Base-by-base conservation (phyloP, 2,797 vertebrate genomes). In the Gouania willdenowi region DNA sequence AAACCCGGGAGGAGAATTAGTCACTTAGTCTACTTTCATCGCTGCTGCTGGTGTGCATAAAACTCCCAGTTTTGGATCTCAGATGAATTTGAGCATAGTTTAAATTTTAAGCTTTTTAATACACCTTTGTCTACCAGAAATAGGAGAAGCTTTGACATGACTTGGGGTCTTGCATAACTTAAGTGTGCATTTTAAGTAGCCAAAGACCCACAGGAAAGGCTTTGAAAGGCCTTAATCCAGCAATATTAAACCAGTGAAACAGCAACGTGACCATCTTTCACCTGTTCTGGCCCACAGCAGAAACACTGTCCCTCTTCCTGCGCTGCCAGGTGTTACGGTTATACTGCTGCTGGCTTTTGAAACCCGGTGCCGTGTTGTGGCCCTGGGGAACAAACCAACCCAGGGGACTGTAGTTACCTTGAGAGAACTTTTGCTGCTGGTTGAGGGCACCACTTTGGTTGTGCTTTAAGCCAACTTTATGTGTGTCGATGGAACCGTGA, bases 201-300 rank as follows among this genome's bases (percentile, higher is more conserved):
- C 21, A 24, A 22, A 10, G 11, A 14, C 15, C 4, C 8, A 36
- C 14, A 8, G 26, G 17, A 11, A 10, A 19, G 11, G 8, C 24
- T 13, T 10, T 24, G 20, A 23, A 31, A 35, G 30, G 45, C 25
- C 5, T 31, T 55, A 27, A 24, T 27, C 12, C 21, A 9, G 7
- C 17, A 41, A 11, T 20, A n/a, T n/a, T n/a, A n/a, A n/a, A n/a
- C n/a, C n/a, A n/a, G n/a, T n/a, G n/a, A n/a, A n/a, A n/a, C n/a
- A n/a, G n/a, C n/a, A n/a, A n/a, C n/a, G n/a, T n/a, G n/a, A n/a
- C n/a, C 33, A 25, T 10, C 8, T 37, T 42, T 75, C 69, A 93
- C 89, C 92, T 91, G 86, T 89, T 92, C 71, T 94, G 91, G 81
- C 90, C 92, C 34, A 92, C 84, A 3, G 89, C 88, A 26, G 89